Evolutionary conservation across 2,888 invertebrate species (phyloP), one percentile per base, ranked within the genome.

Genomic region (Herminia tarsipennalis): DNA sequence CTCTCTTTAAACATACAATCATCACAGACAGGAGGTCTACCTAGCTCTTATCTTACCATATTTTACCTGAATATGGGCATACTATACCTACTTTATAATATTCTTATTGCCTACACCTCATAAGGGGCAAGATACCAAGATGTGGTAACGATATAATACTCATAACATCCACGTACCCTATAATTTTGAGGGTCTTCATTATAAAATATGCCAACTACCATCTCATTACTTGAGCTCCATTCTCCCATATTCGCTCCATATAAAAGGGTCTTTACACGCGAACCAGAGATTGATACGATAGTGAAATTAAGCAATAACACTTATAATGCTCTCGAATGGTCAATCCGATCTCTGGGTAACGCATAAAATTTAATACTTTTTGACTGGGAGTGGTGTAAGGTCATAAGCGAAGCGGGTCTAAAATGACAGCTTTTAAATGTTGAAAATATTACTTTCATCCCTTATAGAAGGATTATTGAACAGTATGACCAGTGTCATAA

Each of bases 351-450:
- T 71, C 73, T 72, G 74, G 72, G 77, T 69, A 75, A 73, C 67
- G 73, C 87, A 88, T 89, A 85, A 90, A 90, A 88, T 86, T 89
- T 90, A 86, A 90, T 88, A 89, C 86, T 86, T 85, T 86, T 73
- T 70, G 71, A 36, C 50, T 44, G n/a, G n/a, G n/a, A n/a, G n/a
- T n/a, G n/a, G n/a, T n/a, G n/a, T n/a, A n/a, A n/a, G n/a, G n/a
- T n/a, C n/a, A n/a, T n/a, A n/a, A n/a, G n/a, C n/a, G 27, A 0
- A 36, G 10, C 13, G 49, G 46, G 63, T 35, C 2, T 38, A 68
- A 68, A 35, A 5, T 18, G 27, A 49, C n/a, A n/a, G n/a, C n/a
- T n/a, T n/a, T n/a, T n/a, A n/a, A n/a, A n/a, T n/a, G n/a, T n/a
- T n/a, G n/a, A n/a, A n/a, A n/a, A n/a, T n/a, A n/a, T n/a, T n/a